Evolutionary conservation across 2,888 invertebrate genomes (phyloP).

Genomic region (Hirtodrosophila alboralis): DNA sequence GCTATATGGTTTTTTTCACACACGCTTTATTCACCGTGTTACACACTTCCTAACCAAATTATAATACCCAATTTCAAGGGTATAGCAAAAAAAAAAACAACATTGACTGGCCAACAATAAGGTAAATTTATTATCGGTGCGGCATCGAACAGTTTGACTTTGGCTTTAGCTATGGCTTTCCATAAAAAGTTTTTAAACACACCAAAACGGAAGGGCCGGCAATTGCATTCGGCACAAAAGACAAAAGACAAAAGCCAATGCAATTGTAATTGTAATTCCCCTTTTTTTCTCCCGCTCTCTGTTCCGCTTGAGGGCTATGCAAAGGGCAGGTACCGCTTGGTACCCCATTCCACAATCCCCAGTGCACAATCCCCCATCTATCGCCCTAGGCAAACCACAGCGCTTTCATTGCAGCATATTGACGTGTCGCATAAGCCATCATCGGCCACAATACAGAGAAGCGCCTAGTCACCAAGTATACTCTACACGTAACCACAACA

Average conservation of each 20-base stretch:
- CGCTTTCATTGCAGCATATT: slow-evolving; percentile 42
- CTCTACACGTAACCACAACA: slow-evolving; percentile 71
- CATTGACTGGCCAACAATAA: slow-evolving; percentile 67
- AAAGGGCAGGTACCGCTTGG: too few relatives aligned
- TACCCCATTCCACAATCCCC: neutral
- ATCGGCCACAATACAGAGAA: slow-evolving; percentile 29
- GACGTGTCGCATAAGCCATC: slow-evolving; percentile 52
- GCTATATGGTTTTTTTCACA: too few relatives aligned
- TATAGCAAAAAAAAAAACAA: slow-evolving; percentile 32
- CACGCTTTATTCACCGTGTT: too few relatives aligned
- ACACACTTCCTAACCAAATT: too few relatives aligned
- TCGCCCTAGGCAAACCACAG: slow-evolving; percentile 41
- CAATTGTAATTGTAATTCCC: slow-evolving; percentile 65
- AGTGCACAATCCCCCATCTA: slow-evolving; percentile 7
- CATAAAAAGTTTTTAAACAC: slow-evolving; percentile 36
- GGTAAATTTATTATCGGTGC: slow-evolving; percentile 74
- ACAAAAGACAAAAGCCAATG: slow-evolving; percentile 54
- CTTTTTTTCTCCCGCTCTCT: slow-evolving; percentile 20
- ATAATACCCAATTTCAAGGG: too few relatives aligned
- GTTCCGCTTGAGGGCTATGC: slow-evolving; percentile 40
- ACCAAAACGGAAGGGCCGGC: slow-evolving; percentile 67
- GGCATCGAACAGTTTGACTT: slow-evolving; percentile 71
- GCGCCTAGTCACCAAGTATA: slow-evolving; percentile 40
- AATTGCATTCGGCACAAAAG: slow-evolving; percentile 52
- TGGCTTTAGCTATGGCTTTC: slow-evolving; percentile 36